phyloP scores from a whole-genome alignment of 2,113 vertebrate species.

The Catagonus wagneri region DNA sequence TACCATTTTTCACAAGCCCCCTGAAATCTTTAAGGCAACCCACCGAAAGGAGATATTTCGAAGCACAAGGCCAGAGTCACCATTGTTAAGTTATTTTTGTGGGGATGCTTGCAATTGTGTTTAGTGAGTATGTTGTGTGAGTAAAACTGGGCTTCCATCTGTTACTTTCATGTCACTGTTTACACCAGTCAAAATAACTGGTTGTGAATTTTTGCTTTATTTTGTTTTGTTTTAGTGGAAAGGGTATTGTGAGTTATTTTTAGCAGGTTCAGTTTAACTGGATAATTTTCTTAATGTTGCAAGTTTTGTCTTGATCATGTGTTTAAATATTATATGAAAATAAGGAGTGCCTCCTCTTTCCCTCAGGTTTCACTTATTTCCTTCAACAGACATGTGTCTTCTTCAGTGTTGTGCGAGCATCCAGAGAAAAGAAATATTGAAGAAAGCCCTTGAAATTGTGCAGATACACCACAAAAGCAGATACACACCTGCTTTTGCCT shows the following conservation, averaged over 20 bases:
- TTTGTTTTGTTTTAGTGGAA: slow-evolving; percentile 75
- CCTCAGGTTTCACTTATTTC: background rate
- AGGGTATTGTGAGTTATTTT: slow-evolving; percentile 70
- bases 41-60: slow-evolving; percentile 52
- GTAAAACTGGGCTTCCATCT: slow-evolving; percentile 70
- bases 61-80: slow-evolving; percentile 59
- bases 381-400: background rate
- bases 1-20: background rate
- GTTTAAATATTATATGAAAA: slow-evolving; percentile 32
- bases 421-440: slow-evolving; percentile 20
- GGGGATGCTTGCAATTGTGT: slow-evolving; percentile 64
- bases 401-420: background rate
- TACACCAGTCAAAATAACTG: slow-evolving; percentile 71
- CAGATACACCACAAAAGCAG: too few species aligned
- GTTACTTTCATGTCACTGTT: slow-evolving; percentile 73
- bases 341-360: background rate
- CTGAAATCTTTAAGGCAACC: background rate
- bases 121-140: slow-evolving; percentile 58
- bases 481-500: slow-evolving; percentile 1
- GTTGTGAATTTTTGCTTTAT: slow-evolving; percentile 73
- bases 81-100: slow-evolving; percentile 57
- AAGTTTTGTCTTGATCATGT: slow-evolving; percentile 52
- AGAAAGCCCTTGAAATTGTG: slow-evolving; percentile 15
- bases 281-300: slow-evolving; percentile 58
- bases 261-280: slow-evolving; percentile 62